A percentile compares a stretch with the other conserved stretches of the same genome.
Evolutionary conservation across 2,888 invertebrate species (phyloP).

Genomic region (Apodemia hepburni): DNA sequence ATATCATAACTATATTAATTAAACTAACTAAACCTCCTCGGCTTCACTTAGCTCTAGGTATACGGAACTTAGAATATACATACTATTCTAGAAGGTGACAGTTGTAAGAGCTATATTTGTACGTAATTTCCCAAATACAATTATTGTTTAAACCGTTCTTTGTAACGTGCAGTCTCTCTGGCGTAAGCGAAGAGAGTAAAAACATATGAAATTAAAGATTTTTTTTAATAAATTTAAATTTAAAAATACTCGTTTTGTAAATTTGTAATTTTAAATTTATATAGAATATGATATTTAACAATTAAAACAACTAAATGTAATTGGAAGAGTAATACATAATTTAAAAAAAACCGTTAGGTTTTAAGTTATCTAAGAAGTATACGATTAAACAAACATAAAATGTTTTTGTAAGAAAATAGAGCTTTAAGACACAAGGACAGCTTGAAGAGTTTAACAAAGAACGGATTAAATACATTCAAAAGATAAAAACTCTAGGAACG

Average conservation of each 20-base stretch:
- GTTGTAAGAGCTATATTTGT: constrained; percentile 56
- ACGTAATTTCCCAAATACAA: constrained; percentile 35
- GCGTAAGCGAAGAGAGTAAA: constrained; percentile 1
- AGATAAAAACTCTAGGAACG: constrained; percentile 40
- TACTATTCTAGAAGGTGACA: constrained; percentile 66
- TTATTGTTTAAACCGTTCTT: constrained; percentile 16
- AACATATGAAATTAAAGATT: constrained; percentile 27
- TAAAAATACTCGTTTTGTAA: too few species aligned
- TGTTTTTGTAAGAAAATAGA: too few species aligned
- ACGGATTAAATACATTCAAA: constrained; percentile 14
- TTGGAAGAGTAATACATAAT: too few species aligned
- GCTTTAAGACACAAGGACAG: too few species aligned
- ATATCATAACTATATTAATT: constrained; percentile 41
- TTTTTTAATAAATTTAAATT: neutral
- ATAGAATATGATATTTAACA: too few species aligned
- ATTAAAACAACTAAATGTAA: too few species aligned
- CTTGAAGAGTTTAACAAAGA: neutral
- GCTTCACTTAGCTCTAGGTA: constrained; percentile 28
- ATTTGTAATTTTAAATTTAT: too few species aligned
- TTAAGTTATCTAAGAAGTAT: too few species aligned
- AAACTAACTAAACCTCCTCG: constrained; percentile 44
- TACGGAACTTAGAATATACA: constrained; percentile 47
- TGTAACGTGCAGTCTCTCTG: neutral
- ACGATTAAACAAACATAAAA: too few species aligned
- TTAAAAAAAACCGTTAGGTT: too few species aligned